Conservation (phyloP, 2,113 vertebrate genomes). For the Anolis carolinensis region DNA sequence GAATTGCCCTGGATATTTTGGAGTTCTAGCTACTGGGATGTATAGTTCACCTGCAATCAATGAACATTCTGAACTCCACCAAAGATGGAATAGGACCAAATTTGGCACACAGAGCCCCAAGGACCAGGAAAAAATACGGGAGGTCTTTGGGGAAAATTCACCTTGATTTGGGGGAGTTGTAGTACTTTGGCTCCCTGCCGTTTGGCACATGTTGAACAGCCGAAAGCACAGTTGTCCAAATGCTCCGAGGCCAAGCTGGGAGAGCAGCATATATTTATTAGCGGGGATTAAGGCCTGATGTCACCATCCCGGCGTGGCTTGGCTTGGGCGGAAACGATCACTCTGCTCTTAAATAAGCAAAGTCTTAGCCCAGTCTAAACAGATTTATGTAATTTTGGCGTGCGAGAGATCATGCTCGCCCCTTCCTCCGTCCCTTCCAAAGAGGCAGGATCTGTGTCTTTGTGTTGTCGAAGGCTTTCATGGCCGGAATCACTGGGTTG, state of each 20-base stretch:
- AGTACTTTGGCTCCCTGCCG: too few relatives aligned
- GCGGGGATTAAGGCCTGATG: conserved; percentile 49
- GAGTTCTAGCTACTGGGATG: too few relatives aligned
- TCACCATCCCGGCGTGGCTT: conserved; percentile 50
- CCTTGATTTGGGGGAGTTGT: too few relatives aligned
- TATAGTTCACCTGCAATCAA: too few relatives aligned
- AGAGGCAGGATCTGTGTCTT: conserved; percentile 26
- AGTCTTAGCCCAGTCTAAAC: conserved; percentile 57
- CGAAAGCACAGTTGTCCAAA: background rate
- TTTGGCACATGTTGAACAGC: background rate
- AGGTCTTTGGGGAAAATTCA: too few relatives aligned
- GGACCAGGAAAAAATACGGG: too few relatives aligned
- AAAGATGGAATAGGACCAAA: too few relatives aligned
- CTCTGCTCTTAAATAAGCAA: conserved; percentile 59
- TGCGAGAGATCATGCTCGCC: conserved; percentile 36
- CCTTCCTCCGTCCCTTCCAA: conserved; percentile 4
- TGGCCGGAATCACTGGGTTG: too few relatives aligned
- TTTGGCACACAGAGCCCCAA: too few relatives aligned
- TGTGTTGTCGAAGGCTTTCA: background rate
- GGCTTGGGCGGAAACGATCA: conserved; percentile 34
- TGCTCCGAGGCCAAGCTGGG: conserved; percentile 11
- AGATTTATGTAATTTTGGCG: conserved; percentile 60
- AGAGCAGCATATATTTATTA: conserved; percentile 24
- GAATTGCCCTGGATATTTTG: too few relatives aligned
- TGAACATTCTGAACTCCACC: too few relatives aligned